Evolutionary conservation across 2,113 vertebrate species (phyloP).

Genomic region (Halcyon malimbica): DNA sequence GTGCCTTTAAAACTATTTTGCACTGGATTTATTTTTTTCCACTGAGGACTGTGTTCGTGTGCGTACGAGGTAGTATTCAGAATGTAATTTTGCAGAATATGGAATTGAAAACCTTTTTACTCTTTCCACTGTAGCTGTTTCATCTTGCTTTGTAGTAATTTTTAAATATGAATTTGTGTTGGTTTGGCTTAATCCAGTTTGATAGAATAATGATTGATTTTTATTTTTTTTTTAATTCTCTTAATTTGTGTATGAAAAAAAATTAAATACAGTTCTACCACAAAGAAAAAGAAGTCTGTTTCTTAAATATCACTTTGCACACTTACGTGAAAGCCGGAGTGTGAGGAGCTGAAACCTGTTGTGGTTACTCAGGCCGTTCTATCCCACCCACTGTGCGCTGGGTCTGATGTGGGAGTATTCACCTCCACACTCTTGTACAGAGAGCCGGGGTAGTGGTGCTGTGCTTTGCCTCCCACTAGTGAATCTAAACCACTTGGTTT

Average conservation of each 20-base stretch:
- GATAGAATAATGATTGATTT: not conserved
- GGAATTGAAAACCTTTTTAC: not conserved
- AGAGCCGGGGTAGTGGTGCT: not conserved
- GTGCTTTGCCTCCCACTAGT: fast-evolving
- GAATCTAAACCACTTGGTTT: fast-evolving
- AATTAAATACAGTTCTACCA: slow-evolving; percentile 33
- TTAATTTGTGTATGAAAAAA: slow-evolving; percentile 10
- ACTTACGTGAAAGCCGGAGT: not conserved
- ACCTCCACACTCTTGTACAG: fast-evolving
- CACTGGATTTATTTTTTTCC: not conserved
- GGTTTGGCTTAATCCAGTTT: not conserved
- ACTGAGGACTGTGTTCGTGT: not conserved
- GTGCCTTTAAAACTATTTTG: not conserved
- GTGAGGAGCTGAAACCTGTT: not conserved
- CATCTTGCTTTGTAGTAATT: not conserved
- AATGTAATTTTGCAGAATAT: not conserved
- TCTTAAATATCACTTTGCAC: not conserved
- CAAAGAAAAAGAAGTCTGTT: not conserved
- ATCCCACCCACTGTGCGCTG: fast-evolving
- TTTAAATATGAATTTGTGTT: not conserved
- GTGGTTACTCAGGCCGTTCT: not conserved
- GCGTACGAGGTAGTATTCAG: not conserved
- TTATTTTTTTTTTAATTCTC: not conserved
- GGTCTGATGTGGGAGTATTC: fast-evolving
- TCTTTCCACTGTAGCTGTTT: not conserved